Base-by-base conservation (phyloP, 1,140 invertebrate species). In the Macrocentrus cingulum region DNA sequence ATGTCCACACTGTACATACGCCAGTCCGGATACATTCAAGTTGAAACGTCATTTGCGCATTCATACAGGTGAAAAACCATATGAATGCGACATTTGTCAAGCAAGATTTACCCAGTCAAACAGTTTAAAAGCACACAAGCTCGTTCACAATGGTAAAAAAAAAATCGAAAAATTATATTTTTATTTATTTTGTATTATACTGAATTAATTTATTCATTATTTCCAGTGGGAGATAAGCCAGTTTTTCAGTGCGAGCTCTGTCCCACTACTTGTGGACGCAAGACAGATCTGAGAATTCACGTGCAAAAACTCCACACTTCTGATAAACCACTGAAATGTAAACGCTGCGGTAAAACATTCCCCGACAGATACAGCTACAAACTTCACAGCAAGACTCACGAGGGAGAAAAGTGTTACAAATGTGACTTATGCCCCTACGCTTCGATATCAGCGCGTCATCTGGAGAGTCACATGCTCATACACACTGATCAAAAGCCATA, bases 11-110 rank as follows among this genome's bases (percentile, higher is more conserved):
- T 99, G 96, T 81, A 96, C 93, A 2, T 99, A 99, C 71, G 95
- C 96, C 13, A 97, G 93, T 70, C 95, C 95, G 3, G 96, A 99
- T 77, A 97, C 95, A 9, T 98, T 98, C 76, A 98, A 98, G 80
- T 79, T 99, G 71, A 94, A 96, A 73, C 90, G 96, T 23, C 95
- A 98, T 75, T 83, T 96, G 63, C 88, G 95, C 37, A 98, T 95
- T 11, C 96, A 99, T 69, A 98, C 95, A 0, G 95, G 95, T 1
- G 93, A 96, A 69, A 90, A 92, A 61, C 95, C 94, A 0, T 96
- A 96, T 72, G 91, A 95, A 71, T 99, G 96, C 80, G 93, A 94
- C 61, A 86, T 91, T 62, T 98, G 96, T 80, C 87, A 91, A 67
- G 85, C 91, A 22, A 83, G 92, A 64, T 99, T 99, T 76, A 98